These are phyloP conservation scores for Champsocephalus gunnari DNA, from an alignment of 2,797 vertebrate genomes.

Conservation along the genomic window DNA sequence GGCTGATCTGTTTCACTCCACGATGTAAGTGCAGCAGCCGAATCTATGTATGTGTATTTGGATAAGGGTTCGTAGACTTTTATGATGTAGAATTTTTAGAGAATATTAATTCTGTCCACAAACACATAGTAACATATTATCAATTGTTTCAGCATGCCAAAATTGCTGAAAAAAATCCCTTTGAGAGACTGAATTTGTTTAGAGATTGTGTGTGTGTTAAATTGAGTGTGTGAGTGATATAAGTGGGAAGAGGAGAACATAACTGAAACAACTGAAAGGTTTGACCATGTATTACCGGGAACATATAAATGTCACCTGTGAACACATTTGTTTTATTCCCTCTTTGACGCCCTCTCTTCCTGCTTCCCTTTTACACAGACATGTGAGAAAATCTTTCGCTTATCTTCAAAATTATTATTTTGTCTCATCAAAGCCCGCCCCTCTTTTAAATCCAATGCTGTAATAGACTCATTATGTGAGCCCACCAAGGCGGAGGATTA, in stretches of 20 bases:
- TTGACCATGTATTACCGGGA: neutral
- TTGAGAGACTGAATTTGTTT: neutral
- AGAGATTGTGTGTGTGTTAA: neutral
- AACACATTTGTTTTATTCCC: constrained; percentile 1
- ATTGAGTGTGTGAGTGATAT: neutral
- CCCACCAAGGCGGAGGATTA: constrained; percentile 19
- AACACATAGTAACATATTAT: neutral
- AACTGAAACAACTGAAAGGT: neutral
- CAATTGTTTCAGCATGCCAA: neutral
- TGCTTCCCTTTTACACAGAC: constrained; percentile 1
- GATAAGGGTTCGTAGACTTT: neutral
- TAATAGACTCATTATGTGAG: constrained; percentile 45
- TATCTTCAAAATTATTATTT: constrained; percentile 36
- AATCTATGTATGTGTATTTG: neutral
- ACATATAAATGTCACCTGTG: constrained; percentile 21
- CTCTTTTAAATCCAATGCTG: constrained; percentile 28
- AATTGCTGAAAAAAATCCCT: neutral
- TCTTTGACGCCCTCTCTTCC: constrained; percentile 4
- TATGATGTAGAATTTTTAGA: neutral
- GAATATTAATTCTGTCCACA: neutral
- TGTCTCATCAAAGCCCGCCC: constrained; percentile 36
- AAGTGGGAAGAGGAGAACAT: neutral
- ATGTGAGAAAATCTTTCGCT: constrained; percentile 18
- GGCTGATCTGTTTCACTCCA: neutral
- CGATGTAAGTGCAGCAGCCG: neutral